These are phyloP conservation scores for Pipistrellus kuhlii DNA, from an alignment of 2,797 vertebrate species.

Conservation along the genomic window DNA sequence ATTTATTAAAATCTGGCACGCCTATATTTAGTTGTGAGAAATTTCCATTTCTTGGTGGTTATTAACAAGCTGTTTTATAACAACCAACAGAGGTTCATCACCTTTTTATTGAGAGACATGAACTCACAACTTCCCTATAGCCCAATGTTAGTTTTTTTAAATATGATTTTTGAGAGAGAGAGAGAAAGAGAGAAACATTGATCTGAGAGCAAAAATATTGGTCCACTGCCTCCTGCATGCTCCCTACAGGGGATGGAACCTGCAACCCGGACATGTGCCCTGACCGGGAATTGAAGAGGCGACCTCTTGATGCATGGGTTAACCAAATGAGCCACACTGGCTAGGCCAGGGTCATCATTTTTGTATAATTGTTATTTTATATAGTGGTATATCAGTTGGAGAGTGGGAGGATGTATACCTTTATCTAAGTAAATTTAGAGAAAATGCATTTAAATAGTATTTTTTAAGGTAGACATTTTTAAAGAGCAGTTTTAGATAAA, in stretches of 20 bases:
- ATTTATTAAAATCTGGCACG: constrained; percentile 25
- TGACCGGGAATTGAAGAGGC: not conserved
- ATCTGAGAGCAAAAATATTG: not conserved
- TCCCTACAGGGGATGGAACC: not conserved
- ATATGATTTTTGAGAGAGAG: no score
- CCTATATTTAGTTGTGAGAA: constrained; percentile 44
- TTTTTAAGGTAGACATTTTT: not conserved
- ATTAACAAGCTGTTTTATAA: constrained; percentile 47
- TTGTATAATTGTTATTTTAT: not conserved
- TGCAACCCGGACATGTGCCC: not conserved
- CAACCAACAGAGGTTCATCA: constrained; percentile 56
- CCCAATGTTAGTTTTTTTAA: not conserved
- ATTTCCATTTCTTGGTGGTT: constrained; percentile 48
- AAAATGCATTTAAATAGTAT: not conserved
- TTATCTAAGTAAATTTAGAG: constrained; percentile 23
- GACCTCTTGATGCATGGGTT: no score
- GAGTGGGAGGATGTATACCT: not conserved
- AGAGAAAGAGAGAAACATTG: not conserved
- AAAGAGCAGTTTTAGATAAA: no score
- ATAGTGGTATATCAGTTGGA: not conserved
- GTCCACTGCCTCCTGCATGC: not conserved
- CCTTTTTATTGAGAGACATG: constrained; percentile 64
- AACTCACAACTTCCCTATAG: constrained; percentile 68
- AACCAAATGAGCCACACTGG: not conserved
- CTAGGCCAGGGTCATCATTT: not conserved